Evolutionary conservation across 2,797 vertebrate species (phyloP), one percentile per base, ranked within the genome.

Genomic region (Nasua narica): DNA sequence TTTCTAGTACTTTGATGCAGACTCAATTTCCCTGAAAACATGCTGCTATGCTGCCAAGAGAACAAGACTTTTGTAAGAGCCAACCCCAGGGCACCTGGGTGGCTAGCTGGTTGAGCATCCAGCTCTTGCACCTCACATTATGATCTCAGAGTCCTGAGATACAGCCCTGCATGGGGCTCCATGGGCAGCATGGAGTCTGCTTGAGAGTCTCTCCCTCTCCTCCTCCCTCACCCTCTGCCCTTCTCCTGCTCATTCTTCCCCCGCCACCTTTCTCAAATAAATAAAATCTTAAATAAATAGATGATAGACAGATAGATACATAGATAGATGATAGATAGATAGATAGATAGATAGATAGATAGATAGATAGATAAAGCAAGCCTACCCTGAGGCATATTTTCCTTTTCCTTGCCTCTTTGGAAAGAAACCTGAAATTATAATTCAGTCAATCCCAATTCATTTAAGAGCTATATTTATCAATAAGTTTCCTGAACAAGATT

Each of bases 351-450:
- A 52, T 18, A 60, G 29, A 60, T 29, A 60, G 29, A 29, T 29
- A 60, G 27, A 60, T 27, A 58, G 12, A 81, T n/a, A n/a, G n/a
- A n/a, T n/a, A n/a, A n/a, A n/a, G n/a, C n/a, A 74, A 83, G 5
- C 2, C 27, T 74, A 40, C 15, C 18, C 4, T 27, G 3, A 1
- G 56, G 2, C 27, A 27, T 37, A 14, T 37, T 8, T 43, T 74
- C 91, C 85, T 92, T 74, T 77, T 72, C n/a, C 27, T 16, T 50
- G 21, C 10, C 40, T 40, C 19, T 15, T 89, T 67, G 27, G 79
- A 95, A 94, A 91, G 29, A 87, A 74, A 94, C 14, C 29, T 32
- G 29, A 94, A 96, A 85, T 14, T 69, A 37, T 11, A 78, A 11
- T 60, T 90, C 11, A 2, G 56, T 78, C 35, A 43, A 48, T 84